Evolutionary conservation across 2,888 invertebrate species (phyloP), one percentile per base, ranked within the genome.

Genomic region (Hydrotaea diabolus): DNA sequence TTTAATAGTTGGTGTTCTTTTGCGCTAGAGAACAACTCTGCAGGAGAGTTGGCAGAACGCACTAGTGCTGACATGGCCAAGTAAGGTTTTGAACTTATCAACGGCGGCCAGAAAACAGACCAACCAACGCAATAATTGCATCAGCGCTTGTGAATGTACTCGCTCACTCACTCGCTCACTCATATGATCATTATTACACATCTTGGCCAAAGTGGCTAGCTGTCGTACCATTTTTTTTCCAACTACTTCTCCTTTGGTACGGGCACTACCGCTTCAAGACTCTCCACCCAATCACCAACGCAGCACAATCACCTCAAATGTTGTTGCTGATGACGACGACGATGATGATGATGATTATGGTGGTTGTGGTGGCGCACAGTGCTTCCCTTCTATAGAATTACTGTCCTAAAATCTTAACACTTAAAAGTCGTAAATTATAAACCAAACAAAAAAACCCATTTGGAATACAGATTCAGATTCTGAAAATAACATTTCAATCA

Each of bases 61-160:
- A 64, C 21, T 62, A 57, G 46, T 77, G 66, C 64, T 73, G 81
- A 49, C 73, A 73, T 73, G 53, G 23, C 55, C 19, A 73, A 55
- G 62, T 57, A 55, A 64, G 31, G 21, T 55, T 69, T 66, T 39
- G 69, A 77, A 49, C 39, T 49, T 49, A 31, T 13, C 39, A 59
- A 31, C 31, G 39, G 55, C 49, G 36, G 36, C 15, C 36, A 59
- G 23, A 59, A 21, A 59, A 66, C 1, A 13, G n/a, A 15, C 26
- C 23, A 49, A 57, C 83, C 76, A 83, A 66, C 72, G 64, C 72
- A 76, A 76, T 57, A 83, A 82, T 79, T 82, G 55, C 43, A 71
- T 53, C 59, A 53, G 64, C 46, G 49, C 8, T 69, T 21, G 39
- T 64, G 46, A 74, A 53, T 46, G 74, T 77, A 31, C 64, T 64